Evolutionary conservation across 1,140 invertebrate genomes (phyloP).

Genomic region (Lineus longissimus): DNA sequence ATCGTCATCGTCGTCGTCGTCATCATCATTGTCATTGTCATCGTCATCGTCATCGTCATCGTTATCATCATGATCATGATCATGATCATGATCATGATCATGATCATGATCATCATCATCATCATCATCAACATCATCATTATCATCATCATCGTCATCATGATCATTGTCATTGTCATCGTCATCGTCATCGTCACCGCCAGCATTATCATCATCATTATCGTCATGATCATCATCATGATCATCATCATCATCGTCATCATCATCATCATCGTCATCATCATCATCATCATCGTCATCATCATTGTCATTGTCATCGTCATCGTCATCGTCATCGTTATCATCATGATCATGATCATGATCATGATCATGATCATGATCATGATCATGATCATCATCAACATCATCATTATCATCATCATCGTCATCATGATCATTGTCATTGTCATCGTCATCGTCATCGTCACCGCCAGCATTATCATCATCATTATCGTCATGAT

Average conservation of each 20-base stretch:
- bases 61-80: constrained; percentile 14
- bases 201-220: no score
- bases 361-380: constrained; percentile 3
- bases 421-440: no score
- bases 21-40: neutral
- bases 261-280: constrained; percentile 13
- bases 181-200: constrained; percentile 8
- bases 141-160: no score
- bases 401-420: constrained; percentile 15
- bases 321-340: constrained; percentile 2
- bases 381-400: neutral
- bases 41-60: constrained; percentile 2
- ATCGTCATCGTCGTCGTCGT: neutral
- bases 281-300: constrained; percentile 1
- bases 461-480: neutral
- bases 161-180: no score
- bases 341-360: constrained; percentile 11
- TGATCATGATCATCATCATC: constrained; percentile 13
- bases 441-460: constrained; percentile 8
- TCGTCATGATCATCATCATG: no score
- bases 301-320: neutral
- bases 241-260: constrained; percentile 9
- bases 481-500: no score
- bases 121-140: constrained; percentile 12
- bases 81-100: constrained; percentile 18